These are phyloP conservation scores for Drosophila ohnishii DNA, from an alignment of 1,140 invertebrate genomes.

Conservation along the genomic window DNA sequence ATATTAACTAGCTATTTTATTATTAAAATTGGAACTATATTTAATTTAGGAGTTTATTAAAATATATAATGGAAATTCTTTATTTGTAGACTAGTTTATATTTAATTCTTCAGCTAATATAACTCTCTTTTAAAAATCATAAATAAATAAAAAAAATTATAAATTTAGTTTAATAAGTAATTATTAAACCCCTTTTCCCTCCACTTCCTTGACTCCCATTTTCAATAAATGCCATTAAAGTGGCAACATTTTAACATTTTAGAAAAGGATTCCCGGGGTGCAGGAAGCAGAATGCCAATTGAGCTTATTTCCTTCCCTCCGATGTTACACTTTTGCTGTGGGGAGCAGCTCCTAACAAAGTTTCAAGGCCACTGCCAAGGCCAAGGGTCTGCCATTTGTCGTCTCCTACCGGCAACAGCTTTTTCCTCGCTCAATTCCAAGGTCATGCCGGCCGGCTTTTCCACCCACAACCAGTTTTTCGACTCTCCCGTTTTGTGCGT, in stretches of 20 bases:
- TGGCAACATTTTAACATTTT: conserved; percentile 57
- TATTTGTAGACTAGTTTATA: too few relatives aligned
- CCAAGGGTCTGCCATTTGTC: conserved; percentile 53
- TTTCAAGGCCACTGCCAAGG: conserved; percentile 72
- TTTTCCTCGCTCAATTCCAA: conserved; percentile 53
- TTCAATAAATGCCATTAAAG: conserved; percentile 56
- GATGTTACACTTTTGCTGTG: conserved; percentile 37
- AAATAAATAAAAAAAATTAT: too few relatives aligned
- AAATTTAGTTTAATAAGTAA: background rate
- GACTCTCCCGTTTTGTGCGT: conserved; percentile 54
- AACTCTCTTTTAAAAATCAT: too few relatives aligned
- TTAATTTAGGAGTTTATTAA: too few relatives aligned
- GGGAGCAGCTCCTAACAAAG: conserved; percentile 33
- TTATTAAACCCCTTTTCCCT: background rate
- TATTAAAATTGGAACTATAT: background rate
- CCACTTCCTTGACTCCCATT: background rate
- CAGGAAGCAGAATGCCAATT: conserved; percentile 35
- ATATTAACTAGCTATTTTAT: background rate
- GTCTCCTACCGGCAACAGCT: conserved; percentile 52
- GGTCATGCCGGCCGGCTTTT: conserved; percentile 71
- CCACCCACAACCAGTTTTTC: conserved; percentile 15
- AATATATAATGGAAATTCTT: too few relatives aligned
- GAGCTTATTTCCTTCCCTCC: conserved; percentile 35
- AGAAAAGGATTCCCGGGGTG: conserved; percentile 28
- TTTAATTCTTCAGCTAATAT: background rate